Base-by-base conservation (phyloP, 2,797 vertebrate species). In the Carduelis carduelis region DNA sequence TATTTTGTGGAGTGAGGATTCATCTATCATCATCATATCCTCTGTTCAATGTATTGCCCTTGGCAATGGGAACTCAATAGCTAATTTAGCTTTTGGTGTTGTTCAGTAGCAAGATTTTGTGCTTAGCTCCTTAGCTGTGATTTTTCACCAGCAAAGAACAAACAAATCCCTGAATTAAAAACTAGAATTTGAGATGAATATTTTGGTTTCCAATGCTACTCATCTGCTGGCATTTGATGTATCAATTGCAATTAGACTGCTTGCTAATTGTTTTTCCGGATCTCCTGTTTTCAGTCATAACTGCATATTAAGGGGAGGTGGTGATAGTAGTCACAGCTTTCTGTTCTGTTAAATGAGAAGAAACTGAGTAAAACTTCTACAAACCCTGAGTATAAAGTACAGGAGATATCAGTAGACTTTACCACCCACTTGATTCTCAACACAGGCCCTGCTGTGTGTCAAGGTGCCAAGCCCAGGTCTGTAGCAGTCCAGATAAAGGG, bases 21-120 rank as follows among this genome's bases (percentile, higher is more conserved):
- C 63, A 50, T 98, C 97, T 97, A 96, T 98, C 97, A 97, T 95
- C 95, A 93, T 90, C 90, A 53, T 69, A 91, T 97, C 97, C 98
- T 98, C 97, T 97, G 95, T 79, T 96, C 96, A 97, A 94, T 1
- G 13, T 94, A 97, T 98, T 98, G 97, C 97, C 97, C 97, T 97
- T 98, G 97, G 98, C 98, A 97, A 94, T 98, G 96, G 94, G 95
- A 96, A 83, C 80, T 93, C 89, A 89, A 94, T 96, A 98, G 89
- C 97, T 98, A 97, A 98, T 98, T 97, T 96, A 75, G 64, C 24
- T 69, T 95, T 97, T 97, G 7, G 64, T 89, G 68, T 95, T 97
- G 96, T 96, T 98, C 95, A 89, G 94, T 82, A 95, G 83, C 87
- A 96, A 90, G 52, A 55, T 94, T 98, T 95, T 22, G 12, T 94